Base-by-base conservation (phyloP, 2,113 vertebrate species). In the Gymnogyps californianus region DNA sequence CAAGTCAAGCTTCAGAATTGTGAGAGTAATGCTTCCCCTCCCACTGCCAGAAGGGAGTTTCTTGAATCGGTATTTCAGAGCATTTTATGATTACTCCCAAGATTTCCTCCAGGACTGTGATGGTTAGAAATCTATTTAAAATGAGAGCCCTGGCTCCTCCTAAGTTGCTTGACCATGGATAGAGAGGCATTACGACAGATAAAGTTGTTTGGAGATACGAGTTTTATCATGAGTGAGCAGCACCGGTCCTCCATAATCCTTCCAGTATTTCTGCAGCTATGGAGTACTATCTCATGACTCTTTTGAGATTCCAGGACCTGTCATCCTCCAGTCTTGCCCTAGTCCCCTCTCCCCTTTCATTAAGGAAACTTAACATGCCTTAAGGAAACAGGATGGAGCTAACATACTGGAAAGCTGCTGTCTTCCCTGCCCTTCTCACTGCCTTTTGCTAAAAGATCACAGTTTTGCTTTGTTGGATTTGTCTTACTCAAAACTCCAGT, bases 141-240 rank as follows among this genome's bases (percentile, higher is more conserved):
- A 31, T 13, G 12, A 59, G 44, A 75, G 15, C 32, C 28, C 34
- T 71, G 21, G 14, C 20, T 79, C 66, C 57, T 90, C 61, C 16
- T 16, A 70, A 70, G 19, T 61, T 47, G 10, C 8, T 59, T 46
- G 25, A 11, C 40, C 46, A 16, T 12, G 24, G 31, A 40, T 20
- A 76, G 3, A 7, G 16, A 64, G 24, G 9, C 28, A 31, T 29
- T 62, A 88, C 61, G 24, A 52, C 3, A 85, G 31, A 54, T n/a
- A 25, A 49, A 6, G 3, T 20, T 64, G 6, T 80, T 77, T 32
- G 14, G 22, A 77, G 26, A 26, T 8, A 20, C 0, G 0, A 36
- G 31, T 61, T 92, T 77, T 40, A 83, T 47, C 49, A 38, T 15
- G 25, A 69, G 24, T 10, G 7, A 74, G 52, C 7, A 89, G 9